Conservation (phyloP, 1,140 invertebrate genomes). For the Spodoptera litura region DNA sequence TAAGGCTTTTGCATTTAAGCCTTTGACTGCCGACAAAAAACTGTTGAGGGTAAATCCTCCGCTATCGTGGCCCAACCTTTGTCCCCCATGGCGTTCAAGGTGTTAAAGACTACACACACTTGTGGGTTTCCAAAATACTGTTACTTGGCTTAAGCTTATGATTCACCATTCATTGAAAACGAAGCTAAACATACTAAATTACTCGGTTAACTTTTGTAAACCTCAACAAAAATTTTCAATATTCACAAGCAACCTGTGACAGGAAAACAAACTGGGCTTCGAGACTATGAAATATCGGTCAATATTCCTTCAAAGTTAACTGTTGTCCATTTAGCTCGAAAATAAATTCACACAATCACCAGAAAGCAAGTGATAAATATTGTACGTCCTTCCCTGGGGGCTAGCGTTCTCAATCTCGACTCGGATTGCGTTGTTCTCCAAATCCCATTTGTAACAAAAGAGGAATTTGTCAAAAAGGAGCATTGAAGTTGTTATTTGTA, state of each 20-base stretch:
- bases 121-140: too few species aligned
- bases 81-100: too few species aligned
- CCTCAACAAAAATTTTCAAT: slow-evolving; percentile 2
- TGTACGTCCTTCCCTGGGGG: slow-evolving; percentile 48
- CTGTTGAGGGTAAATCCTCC: too few species aligned
- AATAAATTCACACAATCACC: slow-evolving; percentile 28
- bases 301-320: slow-evolving; percentile 32
- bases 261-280: neutral
- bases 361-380: slow-evolving; percentile 55
- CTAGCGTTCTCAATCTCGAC: slow-evolving; percentile 47
- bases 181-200: neutral
- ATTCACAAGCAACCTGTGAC: neutral
- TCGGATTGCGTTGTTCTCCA: slow-evolving; percentile 51
- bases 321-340: slow-evolving; percentile 14
- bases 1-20: too few species aligned
- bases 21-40: too few species aligned
- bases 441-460: slow-evolving; percentile 47
- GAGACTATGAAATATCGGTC: slow-evolving; percentile 14
- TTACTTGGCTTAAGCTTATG: too few species aligned
- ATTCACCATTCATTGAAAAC: neutral
- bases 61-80: too few species aligned
- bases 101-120: too few species aligned
- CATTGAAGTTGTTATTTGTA: slow-evolving; percentile 2
- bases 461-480: slow-evolving; percentile 43
- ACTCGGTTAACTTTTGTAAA: neutral